Evolutionary conservation across 1,140 invertebrate genomes (phyloP).

Genomic region (Colletes gigas): DNA sequence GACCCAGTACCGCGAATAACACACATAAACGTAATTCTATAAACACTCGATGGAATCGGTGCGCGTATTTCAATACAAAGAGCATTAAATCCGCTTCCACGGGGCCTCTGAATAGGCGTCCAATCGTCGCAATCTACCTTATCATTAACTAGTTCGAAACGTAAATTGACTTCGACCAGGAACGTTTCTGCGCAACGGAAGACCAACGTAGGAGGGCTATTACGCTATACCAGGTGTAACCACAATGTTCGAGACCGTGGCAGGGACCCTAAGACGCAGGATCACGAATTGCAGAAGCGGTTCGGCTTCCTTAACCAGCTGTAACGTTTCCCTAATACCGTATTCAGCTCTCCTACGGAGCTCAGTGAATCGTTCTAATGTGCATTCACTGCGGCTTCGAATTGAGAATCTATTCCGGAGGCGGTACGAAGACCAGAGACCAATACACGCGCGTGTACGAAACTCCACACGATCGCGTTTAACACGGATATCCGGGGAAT

Average conservation of each 20-base stretch:
- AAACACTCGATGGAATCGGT: neutral
- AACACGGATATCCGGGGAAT: slow-evolving; percentile 24
- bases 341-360: slow-evolving; percentile 66
- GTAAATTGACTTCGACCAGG: slow-evolving; percentile 7
- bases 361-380: slow-evolving; percentile 66
- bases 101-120: neutral
- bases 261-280: slow-evolving; percentile 52
- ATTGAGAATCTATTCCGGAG: slow-evolving; percentile 66
- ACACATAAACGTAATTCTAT: neutral
- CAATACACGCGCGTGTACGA: slow-evolving; percentile 57
- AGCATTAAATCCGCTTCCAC: neutral
- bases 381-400: slow-evolving; percentile 62
- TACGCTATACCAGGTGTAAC: slow-evolving; percentile 40
- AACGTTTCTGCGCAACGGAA: neutral
- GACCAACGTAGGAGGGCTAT: slow-evolving; percentile 33
- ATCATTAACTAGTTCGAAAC: slow-evolving; percentile 9
- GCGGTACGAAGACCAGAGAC: slow-evolving; percentile 21
- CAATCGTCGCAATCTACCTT: slow-evolving; percentile 1
- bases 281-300: slow-evolving; percentile 55
- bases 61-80: neutral
- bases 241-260: slow-evolving; percentile 52
- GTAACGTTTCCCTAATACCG: slow-evolving; percentile 65
- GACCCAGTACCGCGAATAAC: no score
- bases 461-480: slow-evolving; percentile 8
- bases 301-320: slow-evolving; percentile 50